Conservation (phyloP, 2,797 vertebrate species). For the Myotis daubentonii region DNA sequence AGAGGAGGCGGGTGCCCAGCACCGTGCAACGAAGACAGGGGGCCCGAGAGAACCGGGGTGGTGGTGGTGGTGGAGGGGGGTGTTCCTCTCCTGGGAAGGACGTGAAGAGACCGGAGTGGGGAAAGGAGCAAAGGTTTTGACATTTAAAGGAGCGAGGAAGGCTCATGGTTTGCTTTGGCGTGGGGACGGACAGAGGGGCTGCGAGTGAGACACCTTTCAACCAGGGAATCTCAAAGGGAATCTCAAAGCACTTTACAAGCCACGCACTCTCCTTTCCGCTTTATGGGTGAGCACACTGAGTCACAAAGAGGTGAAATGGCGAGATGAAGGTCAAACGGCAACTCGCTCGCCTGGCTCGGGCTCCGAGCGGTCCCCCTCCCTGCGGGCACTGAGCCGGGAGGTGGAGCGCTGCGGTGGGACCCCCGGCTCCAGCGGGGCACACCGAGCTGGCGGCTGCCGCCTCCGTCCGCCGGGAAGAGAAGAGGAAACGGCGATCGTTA, state of each 20-base stretch:
- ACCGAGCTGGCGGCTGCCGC: background rate
- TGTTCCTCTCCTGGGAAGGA: background rate
- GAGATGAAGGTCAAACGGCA: conserved; percentile 59
- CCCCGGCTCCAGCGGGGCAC: background rate
- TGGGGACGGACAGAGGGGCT: background rate
- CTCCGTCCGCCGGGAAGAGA: background rate
- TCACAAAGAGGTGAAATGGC: conserved; percentile 66
- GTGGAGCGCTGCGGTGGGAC: background rate
- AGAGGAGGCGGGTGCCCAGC: background rate
- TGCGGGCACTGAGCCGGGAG: background rate
- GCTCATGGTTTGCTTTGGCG: background rate
- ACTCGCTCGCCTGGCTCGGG: background rate
- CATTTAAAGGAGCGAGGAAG: background rate
- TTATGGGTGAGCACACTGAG: conserved; percentile 67
- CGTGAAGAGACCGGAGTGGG: background rate
- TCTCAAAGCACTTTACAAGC: conserved; percentile 52
- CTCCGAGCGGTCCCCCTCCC: background rate
- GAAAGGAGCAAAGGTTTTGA: background rate
- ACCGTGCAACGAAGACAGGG: accelerated
- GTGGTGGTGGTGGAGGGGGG: background rate
- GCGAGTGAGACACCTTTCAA: background rate
- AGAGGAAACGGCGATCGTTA: conserved; percentile 32
- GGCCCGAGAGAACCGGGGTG: background rate
- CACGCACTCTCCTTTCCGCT: conserved; percentile 53
- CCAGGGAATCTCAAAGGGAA: background rate